Evolutionary conservation across 1,140 invertebrate genomes (phyloP).

Genomic region (Zaprionus gabonicus): DNA sequence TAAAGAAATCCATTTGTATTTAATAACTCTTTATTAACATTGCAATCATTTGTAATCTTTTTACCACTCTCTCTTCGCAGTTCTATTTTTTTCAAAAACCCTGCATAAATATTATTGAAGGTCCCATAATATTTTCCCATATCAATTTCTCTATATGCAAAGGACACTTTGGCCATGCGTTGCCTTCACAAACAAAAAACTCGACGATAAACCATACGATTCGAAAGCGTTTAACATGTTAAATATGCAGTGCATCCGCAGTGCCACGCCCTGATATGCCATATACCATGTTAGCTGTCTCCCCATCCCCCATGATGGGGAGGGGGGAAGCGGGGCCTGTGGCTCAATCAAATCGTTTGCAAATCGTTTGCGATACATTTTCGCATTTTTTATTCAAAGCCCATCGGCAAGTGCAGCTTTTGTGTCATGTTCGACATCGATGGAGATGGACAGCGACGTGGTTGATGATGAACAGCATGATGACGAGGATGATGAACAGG

Average conservation of each 20-base stretch:
- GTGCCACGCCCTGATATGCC: conserved; percentile 22
- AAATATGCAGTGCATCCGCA: conserved; percentile 47
- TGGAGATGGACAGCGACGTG: conserved; percentile 34
- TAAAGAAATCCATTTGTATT: too few relatives aligned
- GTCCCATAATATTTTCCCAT: background rate
- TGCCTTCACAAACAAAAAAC: background rate
- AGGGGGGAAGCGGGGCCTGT: background rate
- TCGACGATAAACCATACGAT: conserved; percentile 48
- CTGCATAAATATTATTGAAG: too few relatives aligned
- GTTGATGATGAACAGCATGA: conserved; percentile 16
- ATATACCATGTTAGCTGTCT: background rate
- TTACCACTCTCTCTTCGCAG: too few relatives aligned
- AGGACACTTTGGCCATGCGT: background rate
- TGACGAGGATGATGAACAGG: conserved; percentile 19
- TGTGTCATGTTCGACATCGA: conserved; percentile 76
- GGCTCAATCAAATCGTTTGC: conserved; percentile 66
- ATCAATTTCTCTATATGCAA: background rate
- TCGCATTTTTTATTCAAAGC: conserved; percentile 69
- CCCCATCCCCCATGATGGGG: background rate
- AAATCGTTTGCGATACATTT: conserved; percentile 59
- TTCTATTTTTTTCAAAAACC: too few relatives aligned
- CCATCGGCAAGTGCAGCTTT: conserved; percentile 79
- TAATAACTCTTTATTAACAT: too few relatives aligned
- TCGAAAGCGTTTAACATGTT: conserved; percentile 52
- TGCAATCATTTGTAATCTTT: too few relatives aligned